Percentiles rank a stretch among this genome's conserved stretches.
Evolutionary conservation across 2,888 invertebrate genomes (phyloP).

Genomic region (Clostera curtula): DNA sequence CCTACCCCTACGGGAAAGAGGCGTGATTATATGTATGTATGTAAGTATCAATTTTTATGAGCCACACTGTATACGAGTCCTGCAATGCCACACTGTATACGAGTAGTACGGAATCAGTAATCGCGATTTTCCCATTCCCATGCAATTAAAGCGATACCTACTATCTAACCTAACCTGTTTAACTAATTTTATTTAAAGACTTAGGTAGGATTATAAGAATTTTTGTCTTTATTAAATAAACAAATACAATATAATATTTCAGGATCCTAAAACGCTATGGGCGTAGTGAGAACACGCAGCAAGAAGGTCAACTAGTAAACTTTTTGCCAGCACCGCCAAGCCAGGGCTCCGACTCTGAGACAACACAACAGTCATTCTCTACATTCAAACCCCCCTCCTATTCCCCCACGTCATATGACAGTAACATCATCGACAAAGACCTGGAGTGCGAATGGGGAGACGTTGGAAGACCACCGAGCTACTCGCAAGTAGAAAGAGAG

Average conservation of each 20-base stretch:
- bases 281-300: slow-evolving; percentile 67
- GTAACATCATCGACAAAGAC: slow-evolving; percentile 56
- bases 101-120: too few relatives aligned
- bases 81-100: too few relatives aligned
- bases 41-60: too few relatives aligned
- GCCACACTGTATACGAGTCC: too few relatives aligned
- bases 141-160: too few relatives aligned
- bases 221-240: too few relatives aligned
- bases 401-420: slow-evolving; percentile 68
- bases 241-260: slow-evolving; percentile 8
- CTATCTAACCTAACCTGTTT: too few relatives aligned
- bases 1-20: too few relatives aligned
- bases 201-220: too few relatives aligned
- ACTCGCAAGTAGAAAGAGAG: slow-evolving; percentile 60
- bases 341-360: slow-evolving; percentile 56
- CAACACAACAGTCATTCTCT: slow-evolving; percentile 64
- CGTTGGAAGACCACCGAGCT: slow-evolving; percentile 64
- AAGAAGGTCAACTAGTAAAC: slow-evolving; percentile 85
- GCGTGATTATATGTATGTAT: too few relatives aligned
- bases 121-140: too few relatives aligned
- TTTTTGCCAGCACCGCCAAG: slow-evolving; percentile 79
- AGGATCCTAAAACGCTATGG: slow-evolving; percentile 80
- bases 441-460: slow-evolving; percentile 72
- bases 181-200: too few relatives aligned
- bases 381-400: slow-evolving; percentile 70